These are phyloP conservation scores for Villa cingulata DNA, from an alignment of 2,888 invertebrate genomes.

Conservation along the genomic window DNA sequence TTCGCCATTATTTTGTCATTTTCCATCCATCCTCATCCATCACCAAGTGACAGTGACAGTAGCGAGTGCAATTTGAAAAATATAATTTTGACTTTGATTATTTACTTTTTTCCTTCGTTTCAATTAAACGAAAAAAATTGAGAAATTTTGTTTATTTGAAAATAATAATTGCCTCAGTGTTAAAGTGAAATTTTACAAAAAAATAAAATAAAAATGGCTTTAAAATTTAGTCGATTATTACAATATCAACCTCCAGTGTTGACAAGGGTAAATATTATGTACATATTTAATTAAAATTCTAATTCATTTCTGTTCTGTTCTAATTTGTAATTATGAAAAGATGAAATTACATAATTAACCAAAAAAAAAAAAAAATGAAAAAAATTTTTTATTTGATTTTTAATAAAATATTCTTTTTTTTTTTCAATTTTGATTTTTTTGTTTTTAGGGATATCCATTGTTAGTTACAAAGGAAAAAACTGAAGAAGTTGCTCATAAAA, in stretches of 20 bases:
- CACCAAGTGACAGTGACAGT: no score
- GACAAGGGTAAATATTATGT: constrained; percentile 24
- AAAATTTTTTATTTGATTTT: constrained; percentile 27
- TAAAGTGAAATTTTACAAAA: neutral
- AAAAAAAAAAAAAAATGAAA: neutral
- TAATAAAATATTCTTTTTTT: neutral
- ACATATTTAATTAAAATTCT: neutral
- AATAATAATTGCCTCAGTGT: neutral
- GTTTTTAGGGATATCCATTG: constrained; percentile 29
- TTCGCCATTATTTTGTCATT: no score
- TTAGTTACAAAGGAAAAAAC: constrained; percentile 32
- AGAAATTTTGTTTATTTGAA: neutral
- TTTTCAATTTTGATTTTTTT: constrained; percentile 4
- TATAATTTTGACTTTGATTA: no score
- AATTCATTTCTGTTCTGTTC: no score
- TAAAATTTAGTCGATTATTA: neutral
- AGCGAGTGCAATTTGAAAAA: no score
- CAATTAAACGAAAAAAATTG: no score
- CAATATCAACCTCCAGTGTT: constrained; percentile 20
- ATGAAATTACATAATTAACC: no score
- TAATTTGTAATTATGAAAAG: no score
- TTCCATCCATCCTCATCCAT: no score
- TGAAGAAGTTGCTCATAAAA: constrained; percentile 39
- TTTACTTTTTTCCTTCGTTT: no score
- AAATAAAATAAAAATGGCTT: neutral